Evolutionary conservation across 2,888 invertebrate genomes (phyloP).

Genomic region (Panopea generosa): DNA sequence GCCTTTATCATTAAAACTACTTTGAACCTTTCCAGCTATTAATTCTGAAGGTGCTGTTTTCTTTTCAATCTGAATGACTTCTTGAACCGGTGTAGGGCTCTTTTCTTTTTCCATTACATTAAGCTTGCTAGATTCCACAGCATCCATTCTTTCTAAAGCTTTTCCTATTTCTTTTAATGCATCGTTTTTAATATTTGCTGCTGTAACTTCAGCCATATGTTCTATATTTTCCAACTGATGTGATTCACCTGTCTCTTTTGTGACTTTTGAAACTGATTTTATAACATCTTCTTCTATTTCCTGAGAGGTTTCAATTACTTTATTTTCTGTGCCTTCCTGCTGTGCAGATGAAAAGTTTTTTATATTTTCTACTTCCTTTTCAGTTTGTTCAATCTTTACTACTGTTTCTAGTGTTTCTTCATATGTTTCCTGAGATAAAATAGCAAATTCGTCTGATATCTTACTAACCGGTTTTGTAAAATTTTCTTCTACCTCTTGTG

Average conservation of each 20-base stretch:
- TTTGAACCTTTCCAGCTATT: too few relatives aligned
- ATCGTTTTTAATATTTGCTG: conserved; percentile 11
- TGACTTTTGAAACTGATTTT: not conserved
- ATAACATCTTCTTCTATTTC: not conserved
- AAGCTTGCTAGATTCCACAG: not conserved
- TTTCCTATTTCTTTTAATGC: conserved; percentile 6
- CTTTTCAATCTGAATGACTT: too few relatives aligned
- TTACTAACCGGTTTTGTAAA: too few relatives aligned
- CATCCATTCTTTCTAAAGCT: conserved; percentile 15
- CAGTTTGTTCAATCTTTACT: not conserved
- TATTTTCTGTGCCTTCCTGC: not conserved
- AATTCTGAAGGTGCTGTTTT: too few relatives aligned
- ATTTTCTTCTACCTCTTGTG: too few relatives aligned
- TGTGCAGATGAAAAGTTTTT: not conserved
- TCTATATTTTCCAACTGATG: not conserved
- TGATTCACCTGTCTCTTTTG: not conserved
- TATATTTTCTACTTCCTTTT: not conserved
- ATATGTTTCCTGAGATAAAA: too few relatives aligned
- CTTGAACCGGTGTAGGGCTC: too few relatives aligned
- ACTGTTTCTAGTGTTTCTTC: not conserved
- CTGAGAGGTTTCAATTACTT: not conserved
- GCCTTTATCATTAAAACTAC: too few relatives aligned
- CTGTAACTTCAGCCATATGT: conserved; percentile 12
- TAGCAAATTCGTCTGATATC: too few relatives aligned
- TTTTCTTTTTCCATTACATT: too few relatives aligned